phyloP scores from a whole-genome alignment of 2,888 invertebrate genomes.

The Brachylomia viminalis region DNA sequence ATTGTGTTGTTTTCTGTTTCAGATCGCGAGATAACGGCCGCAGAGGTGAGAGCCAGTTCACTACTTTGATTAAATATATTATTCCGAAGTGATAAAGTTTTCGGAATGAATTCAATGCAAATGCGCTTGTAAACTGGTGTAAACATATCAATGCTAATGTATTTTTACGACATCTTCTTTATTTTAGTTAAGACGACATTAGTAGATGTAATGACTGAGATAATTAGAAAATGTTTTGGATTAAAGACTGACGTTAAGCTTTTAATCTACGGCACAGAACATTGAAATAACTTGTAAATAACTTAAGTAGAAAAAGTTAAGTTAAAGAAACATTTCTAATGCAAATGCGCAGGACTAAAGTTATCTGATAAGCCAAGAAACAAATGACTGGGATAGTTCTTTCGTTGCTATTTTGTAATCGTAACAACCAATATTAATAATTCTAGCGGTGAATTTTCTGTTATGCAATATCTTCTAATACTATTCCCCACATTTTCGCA shows the following conservation, averaged over 20 bases:
- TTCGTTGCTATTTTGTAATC: not conserved
- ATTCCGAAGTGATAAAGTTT: slow-evolving; percentile 38
- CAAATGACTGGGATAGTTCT: not conserved
- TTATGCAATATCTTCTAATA: not conserved
- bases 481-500: slow-evolving; percentile 20
- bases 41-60: slow-evolving; percentile 72
- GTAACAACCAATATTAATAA: not conserved
- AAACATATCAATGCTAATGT: slow-evolving; percentile 45
- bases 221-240: slow-evolving; percentile 3
- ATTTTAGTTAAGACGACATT: slow-evolving; percentile 32
- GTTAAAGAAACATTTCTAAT: not conserved
- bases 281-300: slow-evolving; percentile 14
- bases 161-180: slow-evolving; percentile 2
- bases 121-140: slow-evolving; percentile 39
- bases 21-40: slow-evolving; percentile 77
- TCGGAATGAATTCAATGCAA: slow-evolving; percentile 48
- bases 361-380: not conserved
- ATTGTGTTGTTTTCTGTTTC: slow-evolving; percentile 79
- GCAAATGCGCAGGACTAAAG: not conserved
- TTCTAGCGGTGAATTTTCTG: not conserved
- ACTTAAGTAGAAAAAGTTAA: slow-evolving; percentile 10
- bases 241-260: slow-evolving; percentile 13
- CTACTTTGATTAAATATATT: slow-evolving; percentile 51
- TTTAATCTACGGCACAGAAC: not conserved
- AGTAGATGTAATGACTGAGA: slow-evolving; percentile 33